Conservation (phyloP, 64 coral and sea anemone species). For the Actinia tenebrosa region DNA sequence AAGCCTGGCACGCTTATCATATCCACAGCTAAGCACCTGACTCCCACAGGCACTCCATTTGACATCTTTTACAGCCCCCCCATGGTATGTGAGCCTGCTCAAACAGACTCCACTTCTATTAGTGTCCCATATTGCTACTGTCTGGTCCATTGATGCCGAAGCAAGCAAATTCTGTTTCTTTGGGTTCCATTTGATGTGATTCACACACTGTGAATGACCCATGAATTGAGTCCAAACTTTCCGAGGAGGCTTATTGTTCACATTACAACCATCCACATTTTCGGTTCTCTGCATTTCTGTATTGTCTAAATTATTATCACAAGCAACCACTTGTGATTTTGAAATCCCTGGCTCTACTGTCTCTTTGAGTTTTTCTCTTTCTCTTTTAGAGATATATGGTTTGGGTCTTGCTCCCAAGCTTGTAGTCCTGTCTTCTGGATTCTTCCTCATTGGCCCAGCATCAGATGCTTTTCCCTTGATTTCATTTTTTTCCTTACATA, state of each 20-base stretch:
- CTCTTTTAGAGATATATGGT: constrained; percentile 42
- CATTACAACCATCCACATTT: background rate
- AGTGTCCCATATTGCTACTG: constrained; percentile 73
- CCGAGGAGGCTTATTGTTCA: constrained; percentile 43
- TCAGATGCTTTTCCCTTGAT: background rate
- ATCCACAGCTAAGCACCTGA: constrained; percentile 79
- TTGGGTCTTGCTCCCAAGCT: background rate
- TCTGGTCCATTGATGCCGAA: constrained; percentile 81
- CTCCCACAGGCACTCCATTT: constrained; percentile 71
- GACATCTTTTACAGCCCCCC: constrained; percentile 74
- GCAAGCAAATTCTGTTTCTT: constrained; percentile 57
- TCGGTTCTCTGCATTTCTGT: background rate
- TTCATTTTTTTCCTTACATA: background rate
- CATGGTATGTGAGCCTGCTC: constrained; percentile 43
- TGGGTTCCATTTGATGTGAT: constrained; percentile 73
- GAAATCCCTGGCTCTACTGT: background rate
- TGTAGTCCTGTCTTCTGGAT: background rate
- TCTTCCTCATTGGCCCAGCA: background rate
- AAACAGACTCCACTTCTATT: constrained; percentile 21
- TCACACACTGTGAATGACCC: constrained; percentile 55
- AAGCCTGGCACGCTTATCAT: constrained; percentile 82
- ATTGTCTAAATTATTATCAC: background rate
- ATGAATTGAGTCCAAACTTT: constrained; percentile 32
- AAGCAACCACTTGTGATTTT: background rate
- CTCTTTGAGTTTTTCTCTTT: constrained; percentile 14